Conservation (phyloP, 92 coral and sea anemone genomes). For the Heliopora coerulea region DNA sequence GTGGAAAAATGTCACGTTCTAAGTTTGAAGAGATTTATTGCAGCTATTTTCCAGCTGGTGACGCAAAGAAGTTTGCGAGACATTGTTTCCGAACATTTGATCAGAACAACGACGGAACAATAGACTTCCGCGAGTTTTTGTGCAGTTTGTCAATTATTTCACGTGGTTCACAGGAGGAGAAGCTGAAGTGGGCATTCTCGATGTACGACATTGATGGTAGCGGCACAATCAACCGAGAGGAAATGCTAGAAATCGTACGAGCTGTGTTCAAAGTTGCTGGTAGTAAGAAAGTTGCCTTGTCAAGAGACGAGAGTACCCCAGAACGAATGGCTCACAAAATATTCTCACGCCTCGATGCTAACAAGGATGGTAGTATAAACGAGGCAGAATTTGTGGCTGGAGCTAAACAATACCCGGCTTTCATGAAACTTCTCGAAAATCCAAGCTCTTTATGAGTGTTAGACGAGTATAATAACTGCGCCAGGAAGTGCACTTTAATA, state of each 20-base stretch:
- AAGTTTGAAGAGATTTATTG: slow-evolving; percentile 89
- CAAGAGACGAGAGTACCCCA: slow-evolving; percentile 93
- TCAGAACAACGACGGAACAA: slow-evolving; percentile 93
- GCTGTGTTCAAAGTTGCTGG: slow-evolving; percentile 93
- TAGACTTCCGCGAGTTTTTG: slow-evolving; percentile 94
- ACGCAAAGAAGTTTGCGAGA: slow-evolving; percentile 86
- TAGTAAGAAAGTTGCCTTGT: slow-evolving; percentile 59
- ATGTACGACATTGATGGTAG: slow-evolving; percentile 98
- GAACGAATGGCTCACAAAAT: slow-evolving; percentile 94
- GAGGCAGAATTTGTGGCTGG: slow-evolving; percentile 94
- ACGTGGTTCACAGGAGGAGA: slow-evolving; percentile 89
- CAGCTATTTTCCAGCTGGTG: slow-evolving; percentile 84
- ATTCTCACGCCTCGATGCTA: slow-evolving; percentile 82
- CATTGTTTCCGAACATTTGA: slow-evolving; percentile 98
- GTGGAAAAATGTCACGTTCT: slow-evolving; percentile 87
- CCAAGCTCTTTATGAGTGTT: slow-evolving; percentile 56
- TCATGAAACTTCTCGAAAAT: slow-evolving; percentile 94
- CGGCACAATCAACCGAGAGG: slow-evolving; percentile 81
- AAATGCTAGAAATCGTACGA: slow-evolving; percentile 94
- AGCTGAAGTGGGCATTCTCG: slow-evolving; percentile 97
- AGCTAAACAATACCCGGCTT: slow-evolving; percentile 88
- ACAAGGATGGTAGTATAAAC: slow-evolving; percentile 87
- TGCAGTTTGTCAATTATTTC: slow-evolving; percentile 89
- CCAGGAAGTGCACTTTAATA: background rate
- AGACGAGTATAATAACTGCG: too few relatives aligned